A percentile compares a stretch with the other conserved stretches of the same genome.
Conservation (phyloP, 2,888 invertebrate genomes). For the Digitonthophagus gazella region DNA sequence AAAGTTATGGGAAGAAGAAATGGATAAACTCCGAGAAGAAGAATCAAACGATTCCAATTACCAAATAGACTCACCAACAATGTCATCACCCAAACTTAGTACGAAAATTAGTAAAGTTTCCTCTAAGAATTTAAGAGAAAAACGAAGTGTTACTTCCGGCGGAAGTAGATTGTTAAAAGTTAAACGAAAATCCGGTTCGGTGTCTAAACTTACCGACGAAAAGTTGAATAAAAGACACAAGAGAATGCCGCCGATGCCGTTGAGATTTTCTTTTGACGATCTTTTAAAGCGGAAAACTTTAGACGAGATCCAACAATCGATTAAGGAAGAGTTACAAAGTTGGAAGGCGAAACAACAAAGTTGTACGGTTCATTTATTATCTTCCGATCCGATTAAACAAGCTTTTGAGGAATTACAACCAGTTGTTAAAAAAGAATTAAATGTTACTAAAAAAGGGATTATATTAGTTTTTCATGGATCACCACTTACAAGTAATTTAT, state of each 20-base stretch:
- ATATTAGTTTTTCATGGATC: constrained; percentile 54
- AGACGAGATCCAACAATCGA: constrained; percentile 5
- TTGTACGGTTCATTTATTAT: neutral
- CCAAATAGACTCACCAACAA: neutral
- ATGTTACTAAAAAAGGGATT: constrained; percentile 38
- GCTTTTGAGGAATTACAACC: constrained; percentile 33
- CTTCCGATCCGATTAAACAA: constrained; percentile 41
- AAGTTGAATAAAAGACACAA: too few species aligned
- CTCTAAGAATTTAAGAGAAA: neutral
- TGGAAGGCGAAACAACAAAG: constrained; percentile 2
- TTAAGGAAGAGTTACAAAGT: constrained; percentile 16
- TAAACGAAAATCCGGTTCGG: neutral
- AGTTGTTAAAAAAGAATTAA: constrained; percentile 21
- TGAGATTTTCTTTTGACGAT: neutral
- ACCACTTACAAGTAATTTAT: constrained; percentile 46
- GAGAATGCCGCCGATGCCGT: neutral
- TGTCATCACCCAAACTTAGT: neutral
- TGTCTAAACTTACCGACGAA: neutral
- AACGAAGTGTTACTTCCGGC: neutral
- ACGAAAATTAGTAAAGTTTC: neutral
- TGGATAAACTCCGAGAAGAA: constrained; percentile 11
- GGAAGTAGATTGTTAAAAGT: constrained; percentile 2
- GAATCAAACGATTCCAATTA: too few species aligned
- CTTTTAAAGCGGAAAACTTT: constrained; percentile 20
- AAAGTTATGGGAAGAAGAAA: constrained; percentile 23